A percentile compares a stretch with the other conserved stretches of the same genome.
Conservation (phyloP, 2,113 vertebrate genomes). For the Mustela nigripes region DNA sequence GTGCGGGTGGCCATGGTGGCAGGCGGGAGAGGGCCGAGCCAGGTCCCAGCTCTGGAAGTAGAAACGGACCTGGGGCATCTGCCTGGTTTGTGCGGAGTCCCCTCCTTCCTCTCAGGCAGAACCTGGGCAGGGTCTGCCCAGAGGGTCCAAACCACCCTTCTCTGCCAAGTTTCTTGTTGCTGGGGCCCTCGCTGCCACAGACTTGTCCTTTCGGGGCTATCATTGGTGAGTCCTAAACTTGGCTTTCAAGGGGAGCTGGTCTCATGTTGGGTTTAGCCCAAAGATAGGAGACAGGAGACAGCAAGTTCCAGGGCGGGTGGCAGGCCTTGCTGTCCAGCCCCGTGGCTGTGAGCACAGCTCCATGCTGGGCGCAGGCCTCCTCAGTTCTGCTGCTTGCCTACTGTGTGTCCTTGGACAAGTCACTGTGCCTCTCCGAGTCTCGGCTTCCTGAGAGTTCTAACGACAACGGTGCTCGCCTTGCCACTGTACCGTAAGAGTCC, state of each 20-base stretch:
- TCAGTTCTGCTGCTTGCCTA: fast-evolving
- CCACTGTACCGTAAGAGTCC: too few species aligned
- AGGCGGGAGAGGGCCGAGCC: background rate
- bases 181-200: fast-evolving
- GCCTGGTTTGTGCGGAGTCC: background rate
- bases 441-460: background rate
- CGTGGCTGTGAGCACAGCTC: background rate
- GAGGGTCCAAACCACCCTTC: fast-evolving
- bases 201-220: fast-evolving
- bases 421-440: background rate
- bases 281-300: background rate
- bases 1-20: background rate
- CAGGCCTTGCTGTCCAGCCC: background rate
- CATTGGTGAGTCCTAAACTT: background rate
- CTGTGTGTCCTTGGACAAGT: constrained; percentile 1
- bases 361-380: background rate
- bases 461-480: background rate
- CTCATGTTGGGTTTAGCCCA: background rate
- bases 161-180: too few species aligned
- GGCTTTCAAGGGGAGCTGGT: background rate
- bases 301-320: background rate
- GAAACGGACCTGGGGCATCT: background rate
- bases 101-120: background rate
- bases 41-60: background rate
- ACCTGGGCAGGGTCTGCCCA: background rate